Conservation (phyloP, 35 echinoderm and acorn worm genomes). For the Acanthaster planci region DNA sequence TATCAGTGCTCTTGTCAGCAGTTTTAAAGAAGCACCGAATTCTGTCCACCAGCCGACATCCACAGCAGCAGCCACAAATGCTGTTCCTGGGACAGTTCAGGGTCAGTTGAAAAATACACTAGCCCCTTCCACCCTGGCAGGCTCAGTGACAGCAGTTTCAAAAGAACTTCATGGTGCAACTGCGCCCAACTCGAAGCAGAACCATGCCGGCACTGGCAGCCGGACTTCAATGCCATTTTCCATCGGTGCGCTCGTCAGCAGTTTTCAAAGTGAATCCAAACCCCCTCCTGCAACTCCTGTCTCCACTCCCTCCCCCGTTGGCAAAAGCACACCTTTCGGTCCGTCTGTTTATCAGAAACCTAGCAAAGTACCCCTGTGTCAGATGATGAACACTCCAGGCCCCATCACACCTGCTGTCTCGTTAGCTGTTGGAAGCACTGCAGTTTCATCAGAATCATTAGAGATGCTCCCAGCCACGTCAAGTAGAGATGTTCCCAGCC, state of each 20-base stretch:
- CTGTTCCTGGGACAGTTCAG: too few species aligned
- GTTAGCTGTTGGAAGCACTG: not conserved
- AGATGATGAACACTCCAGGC: not conserved
- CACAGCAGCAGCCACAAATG: too few species aligned
- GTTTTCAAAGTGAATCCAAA: not conserved
- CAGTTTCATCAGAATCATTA: not conserved
- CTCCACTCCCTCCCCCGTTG: not conserved
- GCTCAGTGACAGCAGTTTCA: too few species aligned
- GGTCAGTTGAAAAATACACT: too few species aligned
- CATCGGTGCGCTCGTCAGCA: slow-evolving; percentile 1
- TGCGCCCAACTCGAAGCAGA: slow-evolving; percentile 2
- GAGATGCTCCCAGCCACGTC: not conserved
- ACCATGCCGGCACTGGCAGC: not conserved
- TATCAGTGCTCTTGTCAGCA: slow-evolving; percentile 3
- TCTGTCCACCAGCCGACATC: too few species aligned
- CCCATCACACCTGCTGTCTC: not conserved
- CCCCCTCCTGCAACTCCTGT: not conserved
- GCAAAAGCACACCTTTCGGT: not conserved
- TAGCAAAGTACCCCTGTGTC: slow-evolving; percentile 5
- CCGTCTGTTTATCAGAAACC: not conserved
- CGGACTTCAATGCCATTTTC: not conserved
- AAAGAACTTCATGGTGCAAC: not conserved
- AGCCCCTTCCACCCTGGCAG: too few species aligned
- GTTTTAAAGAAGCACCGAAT: not conserved
- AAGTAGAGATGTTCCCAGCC: not conserved